A percentile compares a stretch with the other conserved stretches of the same genome.
Conservation (phyloP, 2,888 invertebrate species). For the Campopleginae sp. region DNA sequence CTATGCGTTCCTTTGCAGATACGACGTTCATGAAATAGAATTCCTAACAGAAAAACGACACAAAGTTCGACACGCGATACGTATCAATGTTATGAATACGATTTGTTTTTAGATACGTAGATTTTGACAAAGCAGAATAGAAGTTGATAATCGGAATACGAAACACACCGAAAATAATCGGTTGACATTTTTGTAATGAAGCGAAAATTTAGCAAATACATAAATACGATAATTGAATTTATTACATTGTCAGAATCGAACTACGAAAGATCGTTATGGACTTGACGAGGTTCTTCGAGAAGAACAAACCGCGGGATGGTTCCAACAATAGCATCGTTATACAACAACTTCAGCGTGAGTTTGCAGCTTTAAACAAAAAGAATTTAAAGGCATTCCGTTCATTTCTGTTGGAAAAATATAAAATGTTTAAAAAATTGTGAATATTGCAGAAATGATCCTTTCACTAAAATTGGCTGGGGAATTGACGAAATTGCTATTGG, state of each 20-base stretch:
- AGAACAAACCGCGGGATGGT: slow-evolving; percentile 78
- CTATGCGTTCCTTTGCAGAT: neutral
- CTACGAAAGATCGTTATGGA: slow-evolving; percentile 84
- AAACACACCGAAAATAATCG: slow-evolving; percentile 84
- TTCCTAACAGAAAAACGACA: neutral
- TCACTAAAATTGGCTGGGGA: slow-evolving; percentile 84
- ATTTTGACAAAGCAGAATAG: slow-evolving; percentile 92
- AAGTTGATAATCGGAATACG: slow-evolving; percentile 94
- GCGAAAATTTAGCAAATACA: neutral
- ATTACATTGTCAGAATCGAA: slow-evolving; percentile 79
- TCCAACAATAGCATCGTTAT: slow-evolving; percentile 75
- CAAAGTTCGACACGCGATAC: neutral
- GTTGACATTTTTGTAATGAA: neutral
- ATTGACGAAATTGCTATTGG: slow-evolving; percentile 84
- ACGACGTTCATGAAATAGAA: neutral
- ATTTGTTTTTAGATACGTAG: slow-evolving; percentile 89
- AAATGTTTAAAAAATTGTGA: neutral
- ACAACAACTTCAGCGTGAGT: slow-evolving; percentile 79
- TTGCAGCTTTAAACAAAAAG: neutral
- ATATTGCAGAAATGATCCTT: slow-evolving; percentile 61
- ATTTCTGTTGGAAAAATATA: neutral
- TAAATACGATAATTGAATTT: neutral
- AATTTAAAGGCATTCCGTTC: neutral
- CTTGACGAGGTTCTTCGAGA: slow-evolving; percentile 85
- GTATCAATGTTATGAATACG: neutral